Evolutionary conservation across 37 sponge, comb jelly and placozoan genomes (phyloP), one percentile per base, ranked within the genome.

Genomic region (Eunapius fragilis): DNA sequence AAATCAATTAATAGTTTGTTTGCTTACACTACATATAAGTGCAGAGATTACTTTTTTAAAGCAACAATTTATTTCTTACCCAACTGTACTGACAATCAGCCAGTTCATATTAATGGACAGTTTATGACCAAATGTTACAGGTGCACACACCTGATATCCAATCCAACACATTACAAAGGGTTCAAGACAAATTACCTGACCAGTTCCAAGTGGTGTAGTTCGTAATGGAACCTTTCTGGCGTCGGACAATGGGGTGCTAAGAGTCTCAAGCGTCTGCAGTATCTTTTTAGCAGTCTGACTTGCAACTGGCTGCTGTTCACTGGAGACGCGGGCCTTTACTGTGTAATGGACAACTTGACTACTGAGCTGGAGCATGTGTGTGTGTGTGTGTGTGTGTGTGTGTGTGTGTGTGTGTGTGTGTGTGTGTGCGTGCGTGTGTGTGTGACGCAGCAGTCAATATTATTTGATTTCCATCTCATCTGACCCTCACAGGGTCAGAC

Each of bases 211-310:
- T 17, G 69, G 35, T 34, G 58, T 67, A 25, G 10, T 77, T 86
- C 91, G 75, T 48, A 91, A 37, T 10, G 91, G 91, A 27, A 91
- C 72, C 72, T 71, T 86, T 68, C 91, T 76, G 68, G 91, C 91
- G 37, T 86, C 87, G 28, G 45, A 27, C 13, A 94, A 83, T 0
- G 94, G 94, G 14, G 91, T 84, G 31, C 73, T 75, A 27, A 88
- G 72, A 25, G 75, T 70, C 69, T 90, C 78, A 27, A 94, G 78
- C 28, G 91, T 82, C 10, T 87, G 80, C 50, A 90, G 34, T 37
- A 94, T 94, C 74, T 72, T 80, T 31, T 82, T 84, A 0, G 91
- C 85, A 0, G 91, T 88, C 37, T 86, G 70, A 19, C 90, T 93
- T 34, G 88, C 71, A 0, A 81, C 82, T 1, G 47, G n/a, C 2